Conservation (phyloP, 2,797 vertebrate species). For the Margarornis squamiger region DNA sequence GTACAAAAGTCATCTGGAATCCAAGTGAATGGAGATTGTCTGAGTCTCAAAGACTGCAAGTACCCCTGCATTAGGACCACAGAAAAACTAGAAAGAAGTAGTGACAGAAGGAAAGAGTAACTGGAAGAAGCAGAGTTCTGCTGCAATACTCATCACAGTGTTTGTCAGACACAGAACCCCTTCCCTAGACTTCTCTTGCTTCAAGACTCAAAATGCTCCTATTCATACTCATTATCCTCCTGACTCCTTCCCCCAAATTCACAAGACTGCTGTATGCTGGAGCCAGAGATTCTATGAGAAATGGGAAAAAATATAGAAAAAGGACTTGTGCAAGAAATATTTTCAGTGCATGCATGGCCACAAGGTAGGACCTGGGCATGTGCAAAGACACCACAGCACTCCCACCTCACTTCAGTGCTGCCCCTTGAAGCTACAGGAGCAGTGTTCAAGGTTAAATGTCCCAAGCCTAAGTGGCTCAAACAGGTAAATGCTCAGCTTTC, state of each 20-base stretch:
- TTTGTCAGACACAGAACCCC: background rate
- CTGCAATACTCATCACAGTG: background rate
- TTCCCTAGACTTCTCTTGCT: background rate
- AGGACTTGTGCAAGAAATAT: background rate
- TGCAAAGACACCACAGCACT: background rate
- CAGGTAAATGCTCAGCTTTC: background rate
- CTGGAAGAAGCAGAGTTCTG: background rate
- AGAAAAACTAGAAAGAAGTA: background rate
- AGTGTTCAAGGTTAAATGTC: background rate
- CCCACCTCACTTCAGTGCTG: background rate
- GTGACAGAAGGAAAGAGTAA: background rate
- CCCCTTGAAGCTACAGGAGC: background rate
- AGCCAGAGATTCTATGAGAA: background rate
- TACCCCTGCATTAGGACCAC: background rate
- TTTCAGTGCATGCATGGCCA: background rate
- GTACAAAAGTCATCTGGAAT: background rate
- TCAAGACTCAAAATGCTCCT: background rate
- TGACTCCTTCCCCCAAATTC: background rate
- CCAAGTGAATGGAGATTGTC: background rate
- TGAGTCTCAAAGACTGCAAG: background rate
- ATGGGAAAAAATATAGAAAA: background rate
- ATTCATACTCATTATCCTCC: background rate
- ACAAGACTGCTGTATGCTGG: background rate
- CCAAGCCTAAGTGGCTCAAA: background rate
- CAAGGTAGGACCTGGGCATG: background rate